A percentile compares a stretch with the other conserved stretches of the same genome.
Conservation (phyloP, 1,140 invertebrate genomes). For the Lepidurus arcticus region DNA sequence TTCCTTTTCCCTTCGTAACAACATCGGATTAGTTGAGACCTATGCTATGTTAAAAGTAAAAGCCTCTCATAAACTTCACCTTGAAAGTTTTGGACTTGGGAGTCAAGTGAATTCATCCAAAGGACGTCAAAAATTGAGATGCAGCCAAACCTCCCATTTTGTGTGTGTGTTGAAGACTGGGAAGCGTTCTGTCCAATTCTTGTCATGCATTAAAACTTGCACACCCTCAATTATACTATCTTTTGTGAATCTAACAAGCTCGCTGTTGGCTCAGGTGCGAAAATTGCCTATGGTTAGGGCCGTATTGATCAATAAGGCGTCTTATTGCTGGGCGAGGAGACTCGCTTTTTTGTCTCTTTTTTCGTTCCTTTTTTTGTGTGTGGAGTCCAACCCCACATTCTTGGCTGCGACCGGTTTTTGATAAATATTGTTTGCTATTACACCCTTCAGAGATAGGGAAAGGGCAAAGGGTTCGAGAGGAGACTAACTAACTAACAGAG, state of each 20-base stretch:
- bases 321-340: background rate
- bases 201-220: background rate
- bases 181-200: background rate
- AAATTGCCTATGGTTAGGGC: background rate
- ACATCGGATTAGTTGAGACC: no score
- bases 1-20: background rate
- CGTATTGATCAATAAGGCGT: background rate
- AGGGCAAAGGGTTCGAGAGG: background rate
- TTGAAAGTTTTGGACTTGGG: background rate
- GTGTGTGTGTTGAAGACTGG: background rate
- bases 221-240: background rate
- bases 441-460: background rate
- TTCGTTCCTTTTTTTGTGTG: background rate
- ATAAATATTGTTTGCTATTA: background rate
- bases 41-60: no score
- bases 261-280: background rate
- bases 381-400: background rate
- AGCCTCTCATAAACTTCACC: background rate
- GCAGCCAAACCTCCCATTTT: background rate
- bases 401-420: background rate
- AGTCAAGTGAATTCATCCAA: background rate
- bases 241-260: background rate
- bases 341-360: no score
- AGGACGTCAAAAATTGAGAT: background rate
- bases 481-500: background rate